phyloP scores from a whole-genome alignment of 2,113 vertebrate species.

The Strigops habroptila region DNA sequence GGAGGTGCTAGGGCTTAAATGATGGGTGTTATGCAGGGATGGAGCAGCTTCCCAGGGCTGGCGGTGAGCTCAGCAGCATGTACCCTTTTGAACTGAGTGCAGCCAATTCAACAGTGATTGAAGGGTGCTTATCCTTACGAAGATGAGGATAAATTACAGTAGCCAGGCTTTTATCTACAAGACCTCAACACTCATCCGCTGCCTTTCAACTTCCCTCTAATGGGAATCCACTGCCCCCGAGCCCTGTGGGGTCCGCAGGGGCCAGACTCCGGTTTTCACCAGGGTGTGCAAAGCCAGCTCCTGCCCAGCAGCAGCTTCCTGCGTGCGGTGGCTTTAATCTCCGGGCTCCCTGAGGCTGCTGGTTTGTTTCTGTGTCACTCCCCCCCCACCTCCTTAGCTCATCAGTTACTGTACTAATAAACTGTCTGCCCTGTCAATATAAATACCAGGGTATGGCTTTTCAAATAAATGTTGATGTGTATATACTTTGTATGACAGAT shows the following conservation, averaged over 20 bases:
- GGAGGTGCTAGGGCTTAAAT: neutral
- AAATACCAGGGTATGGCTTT: neutral
- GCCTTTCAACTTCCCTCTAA: neutral
- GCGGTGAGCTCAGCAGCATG: neutral
- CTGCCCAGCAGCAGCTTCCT: neutral
- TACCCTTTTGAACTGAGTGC: neutral
- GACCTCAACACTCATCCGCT: neutral
- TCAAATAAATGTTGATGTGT: neutral
- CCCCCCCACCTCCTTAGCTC: neutral
- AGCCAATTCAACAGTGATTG: neutral
- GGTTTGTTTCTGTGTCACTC: neutral
- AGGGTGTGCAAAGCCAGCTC: neutral
- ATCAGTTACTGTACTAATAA: conserved; percentile 1
- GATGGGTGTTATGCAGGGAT: neutral
- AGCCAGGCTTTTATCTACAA: neutral
- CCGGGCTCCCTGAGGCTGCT: neutral
- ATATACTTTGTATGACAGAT: neutral
- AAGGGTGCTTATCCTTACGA: neutral
- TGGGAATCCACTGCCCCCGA: neutral
- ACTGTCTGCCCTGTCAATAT: neutral
- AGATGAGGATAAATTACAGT: neutral
- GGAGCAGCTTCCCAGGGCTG: neutral
- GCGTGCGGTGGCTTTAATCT: fast-evolving
- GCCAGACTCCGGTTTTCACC: fast-evolving
- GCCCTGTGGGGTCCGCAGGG: fast-evolving